A percentile compares a stretch with the other conserved stretches of the same genome.
phyloP scores from a whole-genome alignment of 2,113 vertebrate genomes.

The Pelecanus crispus region DNA sequence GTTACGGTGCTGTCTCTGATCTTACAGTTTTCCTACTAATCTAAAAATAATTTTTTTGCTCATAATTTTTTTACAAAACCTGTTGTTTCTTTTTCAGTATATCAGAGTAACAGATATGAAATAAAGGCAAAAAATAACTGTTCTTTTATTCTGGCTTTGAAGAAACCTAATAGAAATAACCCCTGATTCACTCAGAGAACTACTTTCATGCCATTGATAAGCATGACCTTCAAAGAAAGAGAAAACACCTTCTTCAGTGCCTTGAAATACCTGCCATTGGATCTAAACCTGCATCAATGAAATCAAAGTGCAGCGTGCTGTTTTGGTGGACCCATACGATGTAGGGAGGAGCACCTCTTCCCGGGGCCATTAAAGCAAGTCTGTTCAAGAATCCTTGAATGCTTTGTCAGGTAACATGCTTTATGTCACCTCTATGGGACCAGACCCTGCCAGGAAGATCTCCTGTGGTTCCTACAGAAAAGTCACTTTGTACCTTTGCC shows the following conservation, averaged over 20 bases:
- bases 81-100: neutral
- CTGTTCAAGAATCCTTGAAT: neutral
- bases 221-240: constrained; percentile 9
- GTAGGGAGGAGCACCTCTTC: neutral
- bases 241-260: neutral
- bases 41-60: constrained; percentile 11
- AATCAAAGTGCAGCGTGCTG: neutral
- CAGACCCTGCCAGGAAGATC: neutral
- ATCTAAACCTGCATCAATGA: neutral
- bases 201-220: constrained; percentile 1
- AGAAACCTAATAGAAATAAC: neutral
- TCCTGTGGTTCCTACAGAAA: neutral
- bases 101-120: neutral
- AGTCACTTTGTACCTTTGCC: neutral
- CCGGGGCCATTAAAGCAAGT: neutral
- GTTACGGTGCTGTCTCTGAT: constrained; percentile 4
- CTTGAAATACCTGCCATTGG: neutral
- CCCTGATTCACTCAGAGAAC: neutral
- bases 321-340: neutral
- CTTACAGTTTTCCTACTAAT: neutral
- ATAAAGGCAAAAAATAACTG: neutral
- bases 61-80: neutral
- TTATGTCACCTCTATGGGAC: neutral
- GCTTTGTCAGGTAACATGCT: neutral
- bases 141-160: neutral